Percentiles rank a stretch among this genome's conserved stretches.
These are phyloP conservation scores for Crotophaga sulcirostris DNA, from an alignment of 2,113 vertebrate genomes.

Conservation along the genomic window DNA sequence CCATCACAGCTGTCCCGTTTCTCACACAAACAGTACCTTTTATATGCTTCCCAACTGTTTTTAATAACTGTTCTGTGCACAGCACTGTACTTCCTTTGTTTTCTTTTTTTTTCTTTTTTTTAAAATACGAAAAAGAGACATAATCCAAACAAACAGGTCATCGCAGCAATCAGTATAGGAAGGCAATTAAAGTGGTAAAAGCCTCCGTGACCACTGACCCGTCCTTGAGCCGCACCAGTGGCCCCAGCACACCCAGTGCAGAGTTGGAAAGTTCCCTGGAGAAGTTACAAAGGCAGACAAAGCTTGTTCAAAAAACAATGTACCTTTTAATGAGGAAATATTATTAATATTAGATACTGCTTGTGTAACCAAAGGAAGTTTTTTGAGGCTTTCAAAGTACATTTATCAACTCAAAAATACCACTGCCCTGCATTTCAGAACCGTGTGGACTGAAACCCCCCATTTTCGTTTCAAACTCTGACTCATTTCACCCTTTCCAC, in stretches of 20 bases:
- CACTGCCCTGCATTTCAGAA: not conserved
- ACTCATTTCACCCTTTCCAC: not conserved
- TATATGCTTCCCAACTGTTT: slow-evolving; percentile 76
- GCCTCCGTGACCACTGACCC: not conserved
- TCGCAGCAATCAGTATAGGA: not conserved
- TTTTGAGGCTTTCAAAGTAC: not conserved
- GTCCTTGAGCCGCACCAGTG: accelerated
- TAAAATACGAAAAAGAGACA: slow-evolving; percentile 54
- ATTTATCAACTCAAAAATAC: not conserved
- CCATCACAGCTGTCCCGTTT: slow-evolving; percentile 80
- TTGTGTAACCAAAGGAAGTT: not conserved
- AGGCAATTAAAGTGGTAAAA: slow-evolving; percentile 52
- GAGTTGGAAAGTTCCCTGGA: slow-evolving; percentile 21
- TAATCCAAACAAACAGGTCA: slow-evolving; percentile 67
- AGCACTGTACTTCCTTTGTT: slow-evolving; percentile 69
- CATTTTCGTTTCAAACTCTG: not conserved
- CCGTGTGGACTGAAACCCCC: accelerated
- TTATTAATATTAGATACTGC: not conserved
- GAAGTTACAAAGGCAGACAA: not conserved
- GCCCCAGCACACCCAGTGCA: not conserved
- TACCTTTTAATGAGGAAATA: not conserved
- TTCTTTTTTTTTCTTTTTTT: not conserved
- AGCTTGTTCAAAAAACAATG: not conserved
- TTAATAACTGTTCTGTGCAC: slow-evolving; percentile 70
- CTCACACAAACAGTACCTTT: slow-evolving; percentile 77